These are phyloP conservation scores for Tamandua tetradactyla DNA, from an alignment of 2,797 vertebrate genomes.

Conservation along the genomic window DNA sequence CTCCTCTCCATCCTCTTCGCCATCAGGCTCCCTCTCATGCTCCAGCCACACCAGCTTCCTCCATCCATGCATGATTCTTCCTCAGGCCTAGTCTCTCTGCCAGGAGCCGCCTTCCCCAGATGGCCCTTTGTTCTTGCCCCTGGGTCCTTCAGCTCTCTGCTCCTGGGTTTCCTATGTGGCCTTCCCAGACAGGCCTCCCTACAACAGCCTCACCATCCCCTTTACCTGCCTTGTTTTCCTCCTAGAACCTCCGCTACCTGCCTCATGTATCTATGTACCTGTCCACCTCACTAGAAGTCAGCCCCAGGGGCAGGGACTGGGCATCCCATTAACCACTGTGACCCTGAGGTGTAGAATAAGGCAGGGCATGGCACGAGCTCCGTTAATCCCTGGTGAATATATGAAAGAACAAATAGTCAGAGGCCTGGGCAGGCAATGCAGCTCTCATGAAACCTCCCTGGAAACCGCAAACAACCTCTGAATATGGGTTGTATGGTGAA, in stretches of 20 bases:
- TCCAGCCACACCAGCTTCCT: too few species aligned
- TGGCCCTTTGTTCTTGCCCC: not conserved
- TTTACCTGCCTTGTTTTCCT: not conserved
- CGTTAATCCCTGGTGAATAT: not conserved
- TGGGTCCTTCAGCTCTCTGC: not conserved
- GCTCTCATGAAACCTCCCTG: not conserved
- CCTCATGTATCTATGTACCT: not conserved
- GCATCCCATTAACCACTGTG: too few species aligned
- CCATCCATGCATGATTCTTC: not conserved
- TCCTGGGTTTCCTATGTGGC: not conserved
- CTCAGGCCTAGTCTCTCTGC: not conserved
- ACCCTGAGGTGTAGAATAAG: rapidly evolving
- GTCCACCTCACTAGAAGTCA: too few species aligned
- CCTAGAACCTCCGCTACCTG: not conserved
- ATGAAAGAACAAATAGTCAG: not conserved
- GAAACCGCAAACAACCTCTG: not conserved
- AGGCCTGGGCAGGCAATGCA: not conserved
- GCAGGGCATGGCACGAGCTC: too few species aligned
- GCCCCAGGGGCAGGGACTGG: too few species aligned
- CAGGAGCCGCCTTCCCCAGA: not conserved
- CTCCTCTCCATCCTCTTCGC: not conserved
- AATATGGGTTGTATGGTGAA: not conserved
- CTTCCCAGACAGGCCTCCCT: not conserved
- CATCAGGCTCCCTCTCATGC: not conserved
- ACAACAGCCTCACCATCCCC: not conserved